phyloP scores from a whole-genome alignment of 2,888 invertebrate genomes.

The Tachina grossa region DNA sequence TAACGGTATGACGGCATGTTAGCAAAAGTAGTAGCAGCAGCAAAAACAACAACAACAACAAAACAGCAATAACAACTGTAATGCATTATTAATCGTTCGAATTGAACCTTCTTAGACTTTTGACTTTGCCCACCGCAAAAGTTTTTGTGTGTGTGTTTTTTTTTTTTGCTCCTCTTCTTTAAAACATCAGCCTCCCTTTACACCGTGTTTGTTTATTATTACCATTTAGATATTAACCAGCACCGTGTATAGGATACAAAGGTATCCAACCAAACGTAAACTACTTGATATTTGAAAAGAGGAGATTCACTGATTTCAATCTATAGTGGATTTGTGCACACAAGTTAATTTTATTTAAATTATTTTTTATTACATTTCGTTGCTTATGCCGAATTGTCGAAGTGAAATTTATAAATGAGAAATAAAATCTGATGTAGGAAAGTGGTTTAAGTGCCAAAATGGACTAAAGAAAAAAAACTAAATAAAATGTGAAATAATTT shows the following conservation, averaged over 20 bases:
- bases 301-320: slow-evolving; percentile 45
- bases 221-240: slow-evolving; percentile 51
- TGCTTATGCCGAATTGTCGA: slow-evolving; percentile 13
- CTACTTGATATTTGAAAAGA: slow-evolving; percentile 54
- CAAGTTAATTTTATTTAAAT: slow-evolving; percentile 54
- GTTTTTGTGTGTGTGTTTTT: slow-evolving; percentile 2
- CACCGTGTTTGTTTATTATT: slow-evolving; percentile 35
- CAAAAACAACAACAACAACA: slow-evolving; percentile 17
- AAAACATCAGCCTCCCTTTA: slow-evolving; percentile 4
- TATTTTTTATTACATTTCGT: slow-evolving; percentile 23
- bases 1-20: slow-evolving; percentile 23
- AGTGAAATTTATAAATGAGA: slow-evolving; percentile 37
- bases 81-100: slow-evolving; percentile 67
- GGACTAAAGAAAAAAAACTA: slow-evolving; percentile 12
- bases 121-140: slow-evolving; percentile 67
- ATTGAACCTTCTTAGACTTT: slow-evolving; percentile 61
- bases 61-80: slow-evolving; percentile 56
- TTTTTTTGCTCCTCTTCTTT: slow-evolving; percentile 11
- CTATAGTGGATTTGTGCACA: slow-evolving; percentile 42
- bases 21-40: slow-evolving; percentile 19
- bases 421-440: slow-evolving; percentile 37
- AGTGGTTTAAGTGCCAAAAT: slow-evolving; percentile 68
- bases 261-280: slow-evolving; percentile 54
- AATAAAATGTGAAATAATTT: slow-evolving; percentile 29
- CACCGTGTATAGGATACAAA: slow-evolving; percentile 37